These are phyloP conservation scores for Ecliptopera silaceata DNA, from an alignment of 2,888 invertebrate species.

Conservation along the genomic window DNA sequence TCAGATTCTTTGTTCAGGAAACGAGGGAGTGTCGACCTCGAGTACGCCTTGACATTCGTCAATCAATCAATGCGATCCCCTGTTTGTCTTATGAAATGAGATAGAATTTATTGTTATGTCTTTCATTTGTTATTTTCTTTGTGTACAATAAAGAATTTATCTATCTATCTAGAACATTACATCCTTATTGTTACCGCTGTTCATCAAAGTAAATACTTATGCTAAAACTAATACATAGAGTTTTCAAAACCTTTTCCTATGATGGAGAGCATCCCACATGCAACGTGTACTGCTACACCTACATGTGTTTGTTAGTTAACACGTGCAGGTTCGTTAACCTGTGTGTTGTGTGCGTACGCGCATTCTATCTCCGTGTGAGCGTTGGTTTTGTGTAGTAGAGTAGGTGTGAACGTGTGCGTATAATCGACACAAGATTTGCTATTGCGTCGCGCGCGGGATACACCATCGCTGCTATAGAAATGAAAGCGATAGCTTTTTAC, in stretches of 20 bases:
- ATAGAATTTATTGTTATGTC: too few species aligned
- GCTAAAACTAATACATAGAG: conserved; percentile 1
- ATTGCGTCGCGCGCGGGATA: conserved; percentile 31
- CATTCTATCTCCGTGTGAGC: conserved; percentile 35
- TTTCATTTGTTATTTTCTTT: too few species aligned
- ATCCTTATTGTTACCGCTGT: conserved; percentile 22
- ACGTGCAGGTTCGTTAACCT: conserved; percentile 70
- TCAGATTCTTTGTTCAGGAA: conserved; percentile 48
- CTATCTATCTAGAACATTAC: too few species aligned
- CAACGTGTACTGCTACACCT: conserved; percentile 36
- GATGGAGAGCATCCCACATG: conserved; percentile 35
- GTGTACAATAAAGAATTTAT: too few species aligned
- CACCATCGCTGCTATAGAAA: conserved; percentile 31
- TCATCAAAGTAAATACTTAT: too few species aligned
- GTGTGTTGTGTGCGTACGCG: conserved; percentile 49
- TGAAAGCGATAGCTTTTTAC: conserved; percentile 23
- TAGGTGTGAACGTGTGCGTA: conserved; percentile 15
- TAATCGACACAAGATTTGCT: conserved; percentile 29
- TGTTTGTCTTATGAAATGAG: conserved; percentile 17
- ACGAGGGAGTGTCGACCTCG: conserved; percentile 50
- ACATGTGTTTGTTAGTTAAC: conserved; percentile 57
- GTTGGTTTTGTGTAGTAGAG: conserved; percentile 14
- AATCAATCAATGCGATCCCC: conserved; percentile 34
- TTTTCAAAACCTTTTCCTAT: conserved; percentile 27
- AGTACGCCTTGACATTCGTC: conserved; percentile 52